phyloP scores from a whole-genome alignment of 2,888 invertebrate genomes.

The Leucozona laternaria region DNA sequence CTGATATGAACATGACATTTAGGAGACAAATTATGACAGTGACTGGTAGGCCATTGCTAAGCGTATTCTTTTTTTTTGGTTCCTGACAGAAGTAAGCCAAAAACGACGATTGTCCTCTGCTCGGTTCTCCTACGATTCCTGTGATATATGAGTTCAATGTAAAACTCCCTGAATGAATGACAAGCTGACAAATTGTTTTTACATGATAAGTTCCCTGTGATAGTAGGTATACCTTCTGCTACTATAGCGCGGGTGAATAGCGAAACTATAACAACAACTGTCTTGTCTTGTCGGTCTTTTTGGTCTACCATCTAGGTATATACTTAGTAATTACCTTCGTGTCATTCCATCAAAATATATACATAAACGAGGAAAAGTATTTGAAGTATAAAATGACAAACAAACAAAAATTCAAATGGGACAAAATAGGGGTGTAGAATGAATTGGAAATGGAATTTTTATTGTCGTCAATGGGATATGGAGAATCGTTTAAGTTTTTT shows the following conservation, averaged over 20 bases:
- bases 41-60: constrained; percentile 2
- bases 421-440: neutral
- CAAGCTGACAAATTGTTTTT: constrained; percentile 73
- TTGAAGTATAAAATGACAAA: neutral
- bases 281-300: constrained; percentile 41
- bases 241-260: neutral
- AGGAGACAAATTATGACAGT: constrained; percentile 16
- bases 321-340: constrained; percentile 60
- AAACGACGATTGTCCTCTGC: constrained; percentile 57
- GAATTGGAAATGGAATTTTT: constrained; percentile 41
- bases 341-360: constrained; percentile 64
- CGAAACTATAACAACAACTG: constrained; percentile 27
- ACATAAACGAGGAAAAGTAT: constrained; percentile 20
- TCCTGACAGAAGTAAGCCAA: constrained; percentile 52
- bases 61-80: neutral
- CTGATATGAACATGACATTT: constrained; percentile 20
- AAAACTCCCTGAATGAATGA: constrained; percentile 58
- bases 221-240: too few species aligned
- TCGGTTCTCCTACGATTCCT: neutral
- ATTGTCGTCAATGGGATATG: constrained; percentile 32
- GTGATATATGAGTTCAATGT: constrained; percentile 58
- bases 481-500: constrained; percentile 19
- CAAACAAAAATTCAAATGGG: constrained; percentile 17
- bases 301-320: neutral
- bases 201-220: constrained; percentile 55